Base-by-base conservation (phyloP, 1,140 invertebrate genomes). In the Drosophila tristis region DNA sequence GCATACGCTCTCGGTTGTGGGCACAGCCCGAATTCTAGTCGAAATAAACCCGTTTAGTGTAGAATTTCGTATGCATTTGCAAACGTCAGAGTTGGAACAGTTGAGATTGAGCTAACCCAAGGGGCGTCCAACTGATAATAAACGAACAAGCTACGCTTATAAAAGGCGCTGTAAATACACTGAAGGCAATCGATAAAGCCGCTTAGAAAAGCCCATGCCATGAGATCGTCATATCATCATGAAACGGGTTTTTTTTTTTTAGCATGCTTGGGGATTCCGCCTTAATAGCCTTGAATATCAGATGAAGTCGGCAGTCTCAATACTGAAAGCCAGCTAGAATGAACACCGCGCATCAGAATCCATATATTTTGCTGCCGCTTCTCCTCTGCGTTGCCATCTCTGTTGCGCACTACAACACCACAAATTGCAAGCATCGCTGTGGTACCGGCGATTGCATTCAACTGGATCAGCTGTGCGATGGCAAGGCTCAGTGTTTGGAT, bases 401-500 rank as follows among this genome's bases (percentile, higher is more conserved):
- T 20, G 51, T 25, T n/a, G 29, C 20, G 1, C 16, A 16, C 0
- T 49, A 16, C 0, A 57, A 70, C 11, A 20, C 31, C 6, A 68
- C 51, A 11, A 70, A 11, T 8, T 70, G 61, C 26, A 31, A 43
- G 1, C 44, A 75, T 35, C 49, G 55, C 0, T 76, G 74, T 11
- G 43, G 31, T 0, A 75, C 31, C 16, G 72, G 74, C 11, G 74
- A 76, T 7, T 77, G 64, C 49, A 59, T 77, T 23, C 31, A 47
- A 35, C n/a, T 63, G 54, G 74, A 76, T 16, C 26, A 50, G 26
- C 45, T 93, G 5, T 95, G 94, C 53, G 94, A 95, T 67, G 94
- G 94, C 1, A 65, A 49, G 8, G 71, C 92, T 5, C 78, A 95
- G 67, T 95, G 94, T 59, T 70, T 64, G 0, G 94, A 95, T 64